Percentiles rank a stretch among this genome's conserved stretches.
These are phyloP conservation scores for Phymorhynchus buccinoides DNA, from an alignment of 1,140 invertebrate species.

Conservation along the genomic window DNA sequence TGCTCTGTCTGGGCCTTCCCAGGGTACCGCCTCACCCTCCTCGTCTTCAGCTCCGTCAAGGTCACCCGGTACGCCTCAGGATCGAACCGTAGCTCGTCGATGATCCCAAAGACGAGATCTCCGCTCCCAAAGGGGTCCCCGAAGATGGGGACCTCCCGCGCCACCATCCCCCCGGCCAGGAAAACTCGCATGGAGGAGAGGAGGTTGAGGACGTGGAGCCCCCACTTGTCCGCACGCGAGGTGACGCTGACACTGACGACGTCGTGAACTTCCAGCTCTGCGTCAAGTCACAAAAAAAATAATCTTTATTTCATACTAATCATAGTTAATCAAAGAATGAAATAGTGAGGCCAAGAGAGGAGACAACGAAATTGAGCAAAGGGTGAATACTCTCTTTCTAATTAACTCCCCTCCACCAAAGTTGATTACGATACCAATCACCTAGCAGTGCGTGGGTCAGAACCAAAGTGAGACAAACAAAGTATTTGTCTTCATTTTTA, in stretches of 20 bases:
- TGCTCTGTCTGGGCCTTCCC: constrained; percentile 60
- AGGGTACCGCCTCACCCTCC: constrained; percentile 52
- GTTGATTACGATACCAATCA: no score
- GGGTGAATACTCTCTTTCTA: no score
- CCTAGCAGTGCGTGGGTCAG: no score
- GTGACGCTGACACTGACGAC: constrained; percentile 58
- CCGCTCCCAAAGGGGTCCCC: constrained; percentile 62
- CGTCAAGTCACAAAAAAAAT: constrained; percentile 19
- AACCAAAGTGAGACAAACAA: no score
- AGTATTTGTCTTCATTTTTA: no score
- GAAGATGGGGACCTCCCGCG: constrained; percentile 68
- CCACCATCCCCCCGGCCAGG: constrained; percentile 53
- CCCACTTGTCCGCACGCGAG: constrained; percentile 67
- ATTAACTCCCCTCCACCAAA: no score
- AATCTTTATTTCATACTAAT: no score
- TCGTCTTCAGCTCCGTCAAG: constrained; percentile 67
- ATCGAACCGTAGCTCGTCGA: constrained; percentile 69
- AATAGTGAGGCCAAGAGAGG: no score
- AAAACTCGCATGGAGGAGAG: constrained; percentile 55
- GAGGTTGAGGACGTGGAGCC: constrained; percentile 66
- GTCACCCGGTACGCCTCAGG: constrained; percentile 57
- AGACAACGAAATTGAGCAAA: no score
- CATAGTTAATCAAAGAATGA: no score
- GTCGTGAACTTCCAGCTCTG: constrained; percentile 67
- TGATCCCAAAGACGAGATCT: constrained; percentile 64